phyloP scores from a whole-genome alignment of 1,140 invertebrate species.

The Drosophila santomea region DNA sequence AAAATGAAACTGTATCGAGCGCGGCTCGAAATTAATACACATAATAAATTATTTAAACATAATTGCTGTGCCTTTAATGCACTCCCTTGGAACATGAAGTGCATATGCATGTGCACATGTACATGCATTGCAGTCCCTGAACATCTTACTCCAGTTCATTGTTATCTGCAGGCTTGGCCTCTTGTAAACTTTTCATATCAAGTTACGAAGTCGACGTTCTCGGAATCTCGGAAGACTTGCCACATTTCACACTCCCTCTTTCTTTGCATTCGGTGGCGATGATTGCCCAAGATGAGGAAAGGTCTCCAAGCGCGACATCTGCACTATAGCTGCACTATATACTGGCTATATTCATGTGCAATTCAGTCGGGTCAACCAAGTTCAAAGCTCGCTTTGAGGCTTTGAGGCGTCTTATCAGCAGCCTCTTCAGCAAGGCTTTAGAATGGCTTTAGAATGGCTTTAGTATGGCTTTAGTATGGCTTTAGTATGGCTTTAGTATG shows the following conservation, averaged over 20 bases:
- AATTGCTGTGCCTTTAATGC: slow-evolving; percentile 51
- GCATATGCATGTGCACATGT: slow-evolving; percentile 17
- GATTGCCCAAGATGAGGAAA: slow-evolving; percentile 59
- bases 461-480: too few relatives aligned
- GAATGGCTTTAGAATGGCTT: too few relatives aligned
- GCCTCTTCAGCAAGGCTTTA: not conserved
- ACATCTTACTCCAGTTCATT: slow-evolving; percentile 40
- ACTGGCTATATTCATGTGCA: slow-evolving; percentile 20
- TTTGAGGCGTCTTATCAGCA: slow-evolving; percentile 17
- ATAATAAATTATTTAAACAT: slow-evolving; percentile 74
- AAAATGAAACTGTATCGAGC: not conserved
- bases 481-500: too few relatives aligned
- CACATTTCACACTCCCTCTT: slow-evolving; percentile 50
- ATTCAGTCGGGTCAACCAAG: slow-evolving; percentile 36
- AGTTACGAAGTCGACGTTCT: slow-evolving; percentile 60
- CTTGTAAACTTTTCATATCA: slow-evolving; percentile 80
- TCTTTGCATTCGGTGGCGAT: slow-evolving; percentile 10
- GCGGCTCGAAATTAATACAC: slow-evolving; percentile 68
- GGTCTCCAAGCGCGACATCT: slow-evolving; percentile 40
- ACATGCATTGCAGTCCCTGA: slow-evolving; percentile 13
- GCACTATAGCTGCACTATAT: slow-evolving; percentile 3
- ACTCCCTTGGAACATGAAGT: slow-evolving; percentile 41
- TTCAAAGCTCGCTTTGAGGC: slow-evolving; percentile 9
- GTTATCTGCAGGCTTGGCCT: slow-evolving; percentile 67
- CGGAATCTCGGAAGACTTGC: slow-evolving; percentile 73